A percentile compares a stretch with the other conserved stretches of the same genome.
These are phyloP conservation scores for Dicyrtomina minuta DNA, from an alignment of 2,888 invertebrate species.

Conservation along the genomic window DNA sequence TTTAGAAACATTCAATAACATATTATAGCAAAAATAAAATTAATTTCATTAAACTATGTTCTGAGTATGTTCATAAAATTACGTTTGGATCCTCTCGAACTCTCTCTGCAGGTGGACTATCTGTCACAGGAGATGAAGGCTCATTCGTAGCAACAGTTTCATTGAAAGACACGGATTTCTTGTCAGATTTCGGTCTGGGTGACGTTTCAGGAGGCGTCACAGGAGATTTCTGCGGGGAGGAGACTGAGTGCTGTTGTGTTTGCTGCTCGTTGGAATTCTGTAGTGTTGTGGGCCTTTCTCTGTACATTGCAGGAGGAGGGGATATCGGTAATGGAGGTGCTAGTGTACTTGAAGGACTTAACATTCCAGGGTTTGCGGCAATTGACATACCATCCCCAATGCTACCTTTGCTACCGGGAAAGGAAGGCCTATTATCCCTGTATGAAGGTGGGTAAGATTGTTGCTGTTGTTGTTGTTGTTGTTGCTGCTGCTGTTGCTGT, in stretches of 20 bases:
- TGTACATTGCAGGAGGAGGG: conserved; percentile 45
- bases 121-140: conserved; percentile 56
- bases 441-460: conserved; percentile 55
- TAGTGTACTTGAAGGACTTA: conserved; percentile 38
- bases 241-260: conserved; percentile 29
- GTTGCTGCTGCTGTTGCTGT: conserved; percentile 46
- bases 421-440: too few relatives aligned
- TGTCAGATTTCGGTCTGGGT: conserved; percentile 52
- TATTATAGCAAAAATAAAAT: not conserved
- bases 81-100: conserved; percentile 80
- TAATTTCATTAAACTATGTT: too few relatives aligned
- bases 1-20: too few relatives aligned
- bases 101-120: conserved; percentile 59
- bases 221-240: conserved; percentile 50
- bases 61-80: conserved; percentile 54
- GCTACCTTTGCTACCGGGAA: conserved; percentile 51
- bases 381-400: not conserved
- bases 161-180: conserved; percentile 52
- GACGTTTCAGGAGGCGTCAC: conserved; percentile 55
- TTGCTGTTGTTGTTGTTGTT: conserved; percentile 49
- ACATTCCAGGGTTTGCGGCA: conserved; percentile 53
- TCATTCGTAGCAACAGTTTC: conserved; percentile 61
- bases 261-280: conserved; percentile 17
- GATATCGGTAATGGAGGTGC: conserved; percentile 52
- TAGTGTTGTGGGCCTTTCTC: not conserved